A percentile compares a stretch with the other conserved stretches of the same genome.
These are phyloP conservation scores for Distichodus sexfasciatus DNA, from an alignment of 2,797 vertebrate genomes.

Conservation along the genomic window DNA sequence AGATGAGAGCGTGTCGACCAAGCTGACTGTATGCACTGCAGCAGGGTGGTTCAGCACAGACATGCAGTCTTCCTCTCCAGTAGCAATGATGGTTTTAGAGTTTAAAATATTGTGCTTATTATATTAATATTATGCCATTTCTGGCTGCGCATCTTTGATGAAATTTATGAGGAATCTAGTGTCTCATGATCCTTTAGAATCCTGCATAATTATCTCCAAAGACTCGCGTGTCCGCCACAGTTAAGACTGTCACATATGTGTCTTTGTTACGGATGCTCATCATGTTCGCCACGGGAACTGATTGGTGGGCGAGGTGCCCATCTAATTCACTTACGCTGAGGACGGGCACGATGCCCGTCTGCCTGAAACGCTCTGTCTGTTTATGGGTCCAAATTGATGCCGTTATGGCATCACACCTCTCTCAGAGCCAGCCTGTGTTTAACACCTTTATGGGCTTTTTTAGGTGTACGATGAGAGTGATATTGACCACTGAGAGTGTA, in stretches of 20 bases:
- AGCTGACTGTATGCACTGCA: conserved; percentile 12
- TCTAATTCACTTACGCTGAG: conserved; percentile 42
- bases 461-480: conserved; percentile 7
- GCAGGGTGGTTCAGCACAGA: neutral
- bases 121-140: neutral
- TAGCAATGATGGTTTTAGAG: neutral
- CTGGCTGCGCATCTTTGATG: neutral
- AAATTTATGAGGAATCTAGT: neutral
- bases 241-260: conserved; percentile 15
- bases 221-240: conserved; percentile 1
- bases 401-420: conserved; percentile 28
- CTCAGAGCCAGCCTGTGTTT: conserved; percentile 40
- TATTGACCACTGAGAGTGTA: conserved; percentile 15
- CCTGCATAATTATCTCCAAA: neutral
- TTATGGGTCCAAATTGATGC: conserved; percentile 32
- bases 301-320: conserved; percentile 35
- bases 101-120: conserved; percentile 20
- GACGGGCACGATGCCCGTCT: conserved; percentile 34
- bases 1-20: conserved; percentile 26
- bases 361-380: conserved; percentile 29
- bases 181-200: neutral
- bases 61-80: neutral
- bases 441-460: conserved; percentile 37
- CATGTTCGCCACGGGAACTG: conserved; percentile 1
- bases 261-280: conserved; percentile 7